A percentile compares a stretch with the other conserved stretches of the same genome.
Conservation (phyloP, 2,113 vertebrate species). For the Cromileptes altivelis region DNA sequence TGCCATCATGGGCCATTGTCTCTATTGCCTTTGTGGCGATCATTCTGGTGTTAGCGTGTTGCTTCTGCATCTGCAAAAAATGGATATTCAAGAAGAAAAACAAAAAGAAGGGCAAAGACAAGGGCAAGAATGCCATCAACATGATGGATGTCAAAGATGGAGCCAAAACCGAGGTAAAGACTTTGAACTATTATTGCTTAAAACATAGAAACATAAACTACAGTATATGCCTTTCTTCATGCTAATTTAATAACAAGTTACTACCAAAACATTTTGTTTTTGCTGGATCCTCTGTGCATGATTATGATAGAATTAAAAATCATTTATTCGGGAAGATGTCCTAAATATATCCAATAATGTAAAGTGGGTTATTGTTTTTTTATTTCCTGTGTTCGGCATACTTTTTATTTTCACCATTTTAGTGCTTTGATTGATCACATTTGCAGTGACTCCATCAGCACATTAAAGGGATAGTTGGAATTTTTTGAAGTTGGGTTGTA, state of each 20-base stretch:
- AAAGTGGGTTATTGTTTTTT: not conserved
- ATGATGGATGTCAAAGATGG: conserved; percentile 98
- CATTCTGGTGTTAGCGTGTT: conserved; percentile 97
- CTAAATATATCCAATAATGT: conserved; percentile 4
- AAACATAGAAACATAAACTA: not conserved
- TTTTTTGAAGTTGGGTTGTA: too few species aligned
- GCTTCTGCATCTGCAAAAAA: conserved; percentile 99
- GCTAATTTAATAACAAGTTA: not conserved
- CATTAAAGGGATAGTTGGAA: not conserved
- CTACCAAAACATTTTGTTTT: not conserved
- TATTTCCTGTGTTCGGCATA: not conserved
- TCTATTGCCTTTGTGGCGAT: conserved; percentile 98
- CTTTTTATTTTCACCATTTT: not conserved
- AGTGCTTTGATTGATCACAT: conserved; percentile 28
- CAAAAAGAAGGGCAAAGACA: conserved; percentile 99
- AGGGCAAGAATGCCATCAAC: conserved; percentile 99
- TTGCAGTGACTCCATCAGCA: conserved; percentile 11
- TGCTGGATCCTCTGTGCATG: conserved; percentile 6
- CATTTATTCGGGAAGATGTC: not conserved
- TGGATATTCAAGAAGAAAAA: conserved; percentile 99
- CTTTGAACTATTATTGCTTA: conserved; percentile 36
- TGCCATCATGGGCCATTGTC: conserved; percentile 98
- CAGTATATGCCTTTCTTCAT: not conserved
- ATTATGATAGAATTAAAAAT: not conserved
- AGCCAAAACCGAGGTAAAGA: conserved; percentile 97